Base-by-base conservation (phyloP, 2,113 vertebrate genomes). In the Cavia aperea region DNA sequence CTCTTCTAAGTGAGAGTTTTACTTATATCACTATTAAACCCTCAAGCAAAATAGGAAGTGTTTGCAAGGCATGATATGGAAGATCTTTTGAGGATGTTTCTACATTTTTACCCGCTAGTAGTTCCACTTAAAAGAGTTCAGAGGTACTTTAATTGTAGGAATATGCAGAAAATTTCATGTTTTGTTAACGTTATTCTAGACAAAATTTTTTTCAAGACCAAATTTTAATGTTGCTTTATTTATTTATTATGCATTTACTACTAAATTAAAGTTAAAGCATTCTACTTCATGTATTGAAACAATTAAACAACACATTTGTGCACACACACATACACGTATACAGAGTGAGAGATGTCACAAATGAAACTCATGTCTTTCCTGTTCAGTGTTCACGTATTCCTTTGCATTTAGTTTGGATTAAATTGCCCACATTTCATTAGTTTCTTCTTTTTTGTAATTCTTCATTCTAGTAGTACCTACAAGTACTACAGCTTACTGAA, bases 401-500 rank as follows among this genome's bases (percentile, higher is more conserved):
- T 79, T 86, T 78, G 62, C 13, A 79, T 83, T 89, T 78, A 66
- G 6, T 84, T 16, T 66, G 19, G 73, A 93, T 73, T 81, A 91
- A 93, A 83, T 93, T 79, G 56, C 85, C 58, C 70, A 24, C 29
- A 89, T 95, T 96, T 92, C 51, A 24, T 56, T 21, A 87, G 63
- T 89, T 72, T 84, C 6, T 88, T 75, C 36, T 70, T n/a, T 82
- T 96, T 85, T 86, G 66, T 72, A 70, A 66, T 54, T 24, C 43
- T 92, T 93, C 33, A 88, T 68, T 92, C 62, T 49, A 86, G 82
- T 84, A 94, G 81, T 93, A 84, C 89, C 62, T 58, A 16, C 94
- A 56, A 81, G 75, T 90, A 86, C 92, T 94, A 81, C 14, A 83
- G 43, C 63, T 90, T 92, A 93, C 13, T 88, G 91, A 96, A 95